phyloP scores from a whole-genome alignment of 2,888 invertebrate species.

The Drosophila histrio region DNA sequence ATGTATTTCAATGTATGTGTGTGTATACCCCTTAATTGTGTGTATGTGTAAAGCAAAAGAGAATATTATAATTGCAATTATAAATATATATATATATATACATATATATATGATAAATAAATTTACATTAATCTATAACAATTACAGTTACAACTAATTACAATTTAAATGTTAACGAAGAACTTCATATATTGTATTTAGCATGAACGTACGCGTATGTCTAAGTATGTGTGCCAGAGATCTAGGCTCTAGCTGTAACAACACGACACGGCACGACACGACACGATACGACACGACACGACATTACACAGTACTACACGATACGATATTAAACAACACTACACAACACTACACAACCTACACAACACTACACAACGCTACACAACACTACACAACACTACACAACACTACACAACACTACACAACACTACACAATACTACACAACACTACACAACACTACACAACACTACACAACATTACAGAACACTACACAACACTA shows the following conservation, averaged over 20 bases:
- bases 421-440: constrained; percentile 29
- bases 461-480: constrained; percentile 16
- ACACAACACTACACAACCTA: constrained; percentile 25
- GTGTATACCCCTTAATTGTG: constrained; percentile 19
- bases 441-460: constrained; percentile 10
- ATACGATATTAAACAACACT: too few relatives aligned
- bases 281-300: constrained; percentile 5
- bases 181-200: constrained; percentile 7
- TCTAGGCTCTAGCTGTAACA: constrained; percentile 39
- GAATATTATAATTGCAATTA: constrained; percentile 44
- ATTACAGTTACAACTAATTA: constrained; percentile 43
- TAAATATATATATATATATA: constrained; percentile 11
- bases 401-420: constrained; percentile 16
- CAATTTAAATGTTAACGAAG: constrained; percentile 43
- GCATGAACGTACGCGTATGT: constrained; percentile 2
- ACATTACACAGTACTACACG: too few relatives aligned
- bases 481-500: constrained; percentile 28
- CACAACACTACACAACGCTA: constrained; percentile 25
- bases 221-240: constrained; percentile 1
- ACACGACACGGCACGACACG: constrained; percentile 10
- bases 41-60: constrained; percentile 32
- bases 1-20: constrained; percentile 24
- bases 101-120: constrained; percentile 29
- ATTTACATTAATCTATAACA: constrained; percentile 50
- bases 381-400: constrained; percentile 10